Evolutionary conservation across 2,797 vertebrate genomes (phyloP), one percentile per base, ranked within the genome.

Genomic region (Telmatherina bonti): DNA sequence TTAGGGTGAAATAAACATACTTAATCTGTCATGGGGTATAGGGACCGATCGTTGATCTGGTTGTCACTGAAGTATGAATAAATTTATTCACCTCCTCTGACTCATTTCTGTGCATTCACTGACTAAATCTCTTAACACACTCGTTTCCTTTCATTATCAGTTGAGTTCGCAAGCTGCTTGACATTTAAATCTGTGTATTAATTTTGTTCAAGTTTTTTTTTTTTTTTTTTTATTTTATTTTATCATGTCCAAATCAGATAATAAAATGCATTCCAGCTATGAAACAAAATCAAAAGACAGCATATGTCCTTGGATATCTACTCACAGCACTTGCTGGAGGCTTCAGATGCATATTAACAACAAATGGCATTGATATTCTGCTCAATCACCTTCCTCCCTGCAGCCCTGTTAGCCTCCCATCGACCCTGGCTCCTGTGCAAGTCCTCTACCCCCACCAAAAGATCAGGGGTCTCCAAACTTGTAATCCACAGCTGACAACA

Each of bases 291-390:
- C 64, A 62, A 67, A 55, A 45, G 12, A 71, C 0, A 27, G 30
- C 53, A 64, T 52, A 64, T 67, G 70, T 63, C 69, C 62, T 78
- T 76, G 65, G 41, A 76, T 74, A 78, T 82, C 63, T 57, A 65
- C 67, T 65, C 62, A 54, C 55, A 76, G 47, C 56, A 15, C 43
- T 68, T 29, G 26, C 67, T 56, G 54, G 45, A 62, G 68, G 65
- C 79, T 72, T 67, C 58, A 78, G 56, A 85, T 85, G 82, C 81
- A 89, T 82, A 84, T 78, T 72, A 79, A 76, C 62, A 65, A 71
- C 74, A 75, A 57, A 1, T 15, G 63, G 70, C 85, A 89, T 88
- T 88, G 81, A 79, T 86, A 87, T 87, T 89, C 87, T 74, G 69
- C 75, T 89, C 87, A 65, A 86, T 87, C 71, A 43, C 62, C 71